phyloP scores from a whole-genome alignment of 2,797 vertebrate genomes.

The Molossus molossus region DNA sequence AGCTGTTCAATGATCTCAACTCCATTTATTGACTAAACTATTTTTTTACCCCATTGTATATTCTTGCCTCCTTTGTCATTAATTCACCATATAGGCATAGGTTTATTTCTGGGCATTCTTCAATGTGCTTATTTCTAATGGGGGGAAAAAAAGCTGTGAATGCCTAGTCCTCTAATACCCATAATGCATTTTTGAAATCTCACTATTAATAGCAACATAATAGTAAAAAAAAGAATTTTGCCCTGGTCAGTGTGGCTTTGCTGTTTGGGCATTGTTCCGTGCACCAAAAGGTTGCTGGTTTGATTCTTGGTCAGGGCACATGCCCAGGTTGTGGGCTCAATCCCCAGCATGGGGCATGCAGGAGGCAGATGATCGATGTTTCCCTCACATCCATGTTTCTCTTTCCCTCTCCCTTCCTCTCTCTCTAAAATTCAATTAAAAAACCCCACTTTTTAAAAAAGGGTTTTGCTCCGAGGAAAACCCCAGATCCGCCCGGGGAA shows the following conservation, averaged over 20 bases:
- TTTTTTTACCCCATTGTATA: not conserved
- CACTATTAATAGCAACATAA: not conserved
- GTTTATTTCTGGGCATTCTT: not conserved
- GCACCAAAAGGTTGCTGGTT: too few relatives aligned
- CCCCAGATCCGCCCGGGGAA: too few relatives aligned
- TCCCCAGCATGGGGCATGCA: too few relatives aligned
- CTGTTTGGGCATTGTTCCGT: too few relatives aligned
- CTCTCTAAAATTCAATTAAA: not conserved
- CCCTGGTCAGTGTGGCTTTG: not conserved
- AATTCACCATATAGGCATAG: not conserved
- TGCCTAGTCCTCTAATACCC: not conserved
- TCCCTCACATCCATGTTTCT: too few relatives aligned
- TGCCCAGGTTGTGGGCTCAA: too few relatives aligned
- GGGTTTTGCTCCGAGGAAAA: too few relatives aligned
- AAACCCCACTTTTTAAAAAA: not conserved
- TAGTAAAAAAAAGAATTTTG: not conserved
- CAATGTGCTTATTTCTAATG: constrained; percentile 21
- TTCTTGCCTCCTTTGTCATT: not conserved
- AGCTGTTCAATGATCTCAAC: not conserved
- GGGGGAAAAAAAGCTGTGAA: not conserved
- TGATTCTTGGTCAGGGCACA: too few relatives aligned
- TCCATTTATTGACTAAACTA: not conserved
- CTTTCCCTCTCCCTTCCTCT: too few relatives aligned
- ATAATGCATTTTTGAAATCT: not conserved
- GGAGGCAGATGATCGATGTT: too few relatives aligned